Base-by-base conservation (phyloP, 2,888 invertebrate species). In the Eilema depressum region DNA sequence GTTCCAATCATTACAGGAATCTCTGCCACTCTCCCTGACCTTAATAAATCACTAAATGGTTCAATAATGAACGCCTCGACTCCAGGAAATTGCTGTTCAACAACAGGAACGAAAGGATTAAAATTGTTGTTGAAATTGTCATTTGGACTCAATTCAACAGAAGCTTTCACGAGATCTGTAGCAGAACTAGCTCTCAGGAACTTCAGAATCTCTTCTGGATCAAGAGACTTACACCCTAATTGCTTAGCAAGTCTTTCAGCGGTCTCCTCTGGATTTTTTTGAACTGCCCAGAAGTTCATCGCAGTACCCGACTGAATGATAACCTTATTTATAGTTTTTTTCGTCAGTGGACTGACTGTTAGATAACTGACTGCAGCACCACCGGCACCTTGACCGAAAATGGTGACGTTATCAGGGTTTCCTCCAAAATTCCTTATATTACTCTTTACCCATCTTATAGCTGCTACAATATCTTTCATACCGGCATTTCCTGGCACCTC, bases 401-500 rank as follows among this genome's bases (percentile, higher is more conserved):
- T 14, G 11, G 69, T 69, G n/a, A 69, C 7, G 61, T 65, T 69
- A n/a, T 64, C 47, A 33, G 69, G 47, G 7, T 69, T 25, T 1
- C 69, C 69, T 2, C 65, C 60, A 26, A 69, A 69, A 12, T 53
- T 60, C 8, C n/a, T 17, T 12, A 69, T 69, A 53, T 69, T 69
- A 47, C n/a, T 69, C 10, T 69, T 64, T 10, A 69, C 60, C 69
- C 95, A 95, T 82, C 83, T 87, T 3, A 95, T 75, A 0, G 95
- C 95, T 79, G 91, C 86, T 0, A 88, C 83, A 0, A 89, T 85
- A 61, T 95, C 95, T 81, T 95, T 95, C 10, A 93, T 73, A 0
- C 88, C 94, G 0, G 90, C 90, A 68, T 95, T 95, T 0, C 95
- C 95, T 0, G 95, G 93, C 0, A 89, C 92, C 78, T 94, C 94